phyloP scores from a whole-genome alignment of 2,888 invertebrate genomes.

The Trissolcus japonicus region DNA sequence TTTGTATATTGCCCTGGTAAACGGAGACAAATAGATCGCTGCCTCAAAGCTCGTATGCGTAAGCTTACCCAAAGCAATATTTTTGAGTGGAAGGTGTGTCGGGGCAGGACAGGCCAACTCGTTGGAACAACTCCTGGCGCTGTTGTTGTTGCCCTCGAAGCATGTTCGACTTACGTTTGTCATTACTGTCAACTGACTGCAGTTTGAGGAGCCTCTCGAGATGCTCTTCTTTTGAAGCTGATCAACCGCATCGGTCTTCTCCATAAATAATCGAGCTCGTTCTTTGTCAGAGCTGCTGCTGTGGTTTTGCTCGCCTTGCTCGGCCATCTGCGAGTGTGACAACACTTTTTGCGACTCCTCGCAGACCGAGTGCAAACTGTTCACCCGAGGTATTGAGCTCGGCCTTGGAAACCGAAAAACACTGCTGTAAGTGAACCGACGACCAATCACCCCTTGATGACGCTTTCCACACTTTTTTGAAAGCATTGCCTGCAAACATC shows the following conservation, averaged over 20 bases:
- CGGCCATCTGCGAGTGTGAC: conserved; percentile 20
- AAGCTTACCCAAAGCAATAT: conserved; percentile 64
- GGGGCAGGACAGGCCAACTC: conserved; percentile 72
- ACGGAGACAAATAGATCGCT: too few relatives aligned
- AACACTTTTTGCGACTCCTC: conserved; percentile 65
- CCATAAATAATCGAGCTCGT: conserved; percentile 21
- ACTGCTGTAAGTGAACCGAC: conserved; percentile 71
- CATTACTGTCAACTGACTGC: conserved; percentile 69
- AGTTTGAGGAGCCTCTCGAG: conserved; percentile 67
- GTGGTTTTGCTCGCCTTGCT: conserved; percentile 14
- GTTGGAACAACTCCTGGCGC: conserved; percentile 39
- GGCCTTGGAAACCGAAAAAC: conserved; percentile 65
- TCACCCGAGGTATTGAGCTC: conserved; percentile 56
- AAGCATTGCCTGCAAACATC: conserved; percentile 68
- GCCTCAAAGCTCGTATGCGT: too few relatives aligned
- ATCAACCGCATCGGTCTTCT: conserved; percentile 26
- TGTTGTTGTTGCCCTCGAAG: conserved; percentile 65
- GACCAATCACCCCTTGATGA: conserved; percentile 61
- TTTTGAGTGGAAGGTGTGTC: conserved; percentile 66
- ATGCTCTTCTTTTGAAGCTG: conserved; percentile 53
- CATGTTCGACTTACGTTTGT: conserved; percentile 67
- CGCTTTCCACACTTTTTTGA: conserved; percentile 73
- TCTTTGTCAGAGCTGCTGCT: conserved; percentile 28
- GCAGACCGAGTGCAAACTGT: conserved; percentile 65
- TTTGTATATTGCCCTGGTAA: too few relatives aligned